Percentiles rank a stretch among this genome's conserved stretches.
Conservation (phyloP, 2,888 invertebrate genomes). For the Autographa pulchrina region DNA sequence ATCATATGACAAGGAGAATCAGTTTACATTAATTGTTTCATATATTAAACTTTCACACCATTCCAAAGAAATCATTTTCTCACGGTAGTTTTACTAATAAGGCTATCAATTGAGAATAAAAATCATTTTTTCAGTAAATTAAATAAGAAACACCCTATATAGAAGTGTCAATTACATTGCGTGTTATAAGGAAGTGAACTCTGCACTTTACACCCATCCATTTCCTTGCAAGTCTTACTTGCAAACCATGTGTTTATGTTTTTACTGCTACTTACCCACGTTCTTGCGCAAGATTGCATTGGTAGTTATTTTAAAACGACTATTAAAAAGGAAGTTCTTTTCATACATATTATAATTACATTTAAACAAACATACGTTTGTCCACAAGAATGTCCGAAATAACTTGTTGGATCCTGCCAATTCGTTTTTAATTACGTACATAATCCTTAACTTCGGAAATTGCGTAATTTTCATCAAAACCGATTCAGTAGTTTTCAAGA, state of each 20-base stretch:
- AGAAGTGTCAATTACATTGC: slow-evolving; percentile 11
- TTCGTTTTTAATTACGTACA: too few species aligned
- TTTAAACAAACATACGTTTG: too few species aligned
- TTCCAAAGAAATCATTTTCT: background rate
- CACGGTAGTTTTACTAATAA: background rate
- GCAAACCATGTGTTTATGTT: slow-evolving; percentile 30
- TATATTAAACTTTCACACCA: background rate
- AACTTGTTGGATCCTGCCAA: too few species aligned
- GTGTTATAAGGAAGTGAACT: slow-evolving; percentile 32
- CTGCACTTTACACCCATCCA: slow-evolving; percentile 7
- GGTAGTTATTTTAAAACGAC: slow-evolving; percentile 23
- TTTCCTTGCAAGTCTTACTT: slow-evolving; percentile 19
- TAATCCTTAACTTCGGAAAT: too few species aligned
- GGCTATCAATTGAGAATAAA: background rate
- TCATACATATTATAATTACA: too few species aligned
- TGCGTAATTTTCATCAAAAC: too few species aligned
- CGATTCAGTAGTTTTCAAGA: too few species aligned
- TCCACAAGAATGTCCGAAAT: too few species aligned
- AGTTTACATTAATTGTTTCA: background rate
- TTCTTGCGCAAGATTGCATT: slow-evolving; percentile 48
- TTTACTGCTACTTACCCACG: slow-evolving; percentile 36
- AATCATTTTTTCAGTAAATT: background rate
- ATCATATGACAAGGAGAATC: background rate
- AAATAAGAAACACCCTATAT: background rate
- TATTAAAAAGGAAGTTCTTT: background rate